Percentiles rank a stretch among this genome's conserved stretches.
Conservation (phyloP, 2,797 vertebrate species). For the Phaenicophaeus curvirostris region DNA sequence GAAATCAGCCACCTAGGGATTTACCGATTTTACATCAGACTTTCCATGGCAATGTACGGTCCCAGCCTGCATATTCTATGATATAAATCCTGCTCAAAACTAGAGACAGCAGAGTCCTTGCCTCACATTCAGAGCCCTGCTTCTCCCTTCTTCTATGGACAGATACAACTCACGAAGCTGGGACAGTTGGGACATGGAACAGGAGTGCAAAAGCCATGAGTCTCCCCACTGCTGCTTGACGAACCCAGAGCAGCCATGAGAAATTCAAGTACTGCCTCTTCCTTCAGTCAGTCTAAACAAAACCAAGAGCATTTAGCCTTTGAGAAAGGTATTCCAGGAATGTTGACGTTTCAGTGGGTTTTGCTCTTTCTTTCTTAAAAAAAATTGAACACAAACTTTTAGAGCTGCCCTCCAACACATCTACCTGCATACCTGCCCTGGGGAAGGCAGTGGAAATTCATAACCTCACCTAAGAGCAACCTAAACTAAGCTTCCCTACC, state of each 20-base stretch:
- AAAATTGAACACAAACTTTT: not conserved
- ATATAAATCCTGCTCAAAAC: not conserved
- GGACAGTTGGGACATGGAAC: not conserved
- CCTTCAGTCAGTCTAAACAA: not conserved
- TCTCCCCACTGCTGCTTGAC: not conserved
- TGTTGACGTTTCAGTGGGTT: not conserved
- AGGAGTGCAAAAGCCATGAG: not conserved
- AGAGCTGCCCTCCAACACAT: not conserved
- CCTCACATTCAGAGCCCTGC: not conserved
- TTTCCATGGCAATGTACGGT: not conserved
- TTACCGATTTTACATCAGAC: not conserved
- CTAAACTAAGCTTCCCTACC: not conserved
- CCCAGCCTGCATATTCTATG: not conserved
- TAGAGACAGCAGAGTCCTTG: not conserved
- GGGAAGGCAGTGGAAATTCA: not conserved
- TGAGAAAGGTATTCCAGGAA: constrained; percentile 31
- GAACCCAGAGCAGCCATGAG: not conserved
- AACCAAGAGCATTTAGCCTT: not conserved
- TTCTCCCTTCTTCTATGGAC: not conserved
- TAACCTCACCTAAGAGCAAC: not conserved
- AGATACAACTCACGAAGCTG: not conserved
- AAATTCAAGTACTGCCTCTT: not conserved
- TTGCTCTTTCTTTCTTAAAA: not conserved
- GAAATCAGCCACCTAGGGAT: not conserved
- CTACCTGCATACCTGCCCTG: not conserved